Percentiles rank a stretch among this genome's conserved stretches.
Evolutionary conservation across 2,113 vertebrate genomes (phyloP).

Genomic region (Puffinus mauretanicus): DNA sequence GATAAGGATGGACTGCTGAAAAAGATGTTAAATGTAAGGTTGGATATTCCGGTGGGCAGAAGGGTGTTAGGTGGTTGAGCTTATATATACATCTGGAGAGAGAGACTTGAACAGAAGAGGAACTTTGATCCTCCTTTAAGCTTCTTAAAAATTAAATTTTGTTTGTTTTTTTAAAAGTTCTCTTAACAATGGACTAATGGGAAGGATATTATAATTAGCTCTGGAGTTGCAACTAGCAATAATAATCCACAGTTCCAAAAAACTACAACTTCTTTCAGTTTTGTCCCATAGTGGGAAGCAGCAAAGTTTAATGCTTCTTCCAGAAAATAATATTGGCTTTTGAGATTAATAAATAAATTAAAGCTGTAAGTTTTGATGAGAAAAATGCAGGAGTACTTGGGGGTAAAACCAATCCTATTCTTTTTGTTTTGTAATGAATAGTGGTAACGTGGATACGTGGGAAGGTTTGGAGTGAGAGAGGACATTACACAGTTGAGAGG

Average conservation of each 20-base stretch:
- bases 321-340: background rate
- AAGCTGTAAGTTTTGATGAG: background rate
- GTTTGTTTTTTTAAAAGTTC: background rate
- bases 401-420: rapidly evolving
- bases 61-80: background rate
- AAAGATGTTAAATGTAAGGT: background rate
- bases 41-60: background rate
- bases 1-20: background rate
- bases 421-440: background rate
- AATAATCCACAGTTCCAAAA: background rate
- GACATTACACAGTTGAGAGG: background rate
- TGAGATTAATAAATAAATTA: background rate
- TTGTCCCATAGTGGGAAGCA: background rate
- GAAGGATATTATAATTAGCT: background rate
- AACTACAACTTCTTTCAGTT: background rate
- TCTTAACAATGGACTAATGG: background rate
- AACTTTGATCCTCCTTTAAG: background rate
- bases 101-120: background rate
- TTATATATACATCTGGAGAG: too few relatives aligned
- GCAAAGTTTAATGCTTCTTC: background rate
- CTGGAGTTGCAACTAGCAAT: background rate
- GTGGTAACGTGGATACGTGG: rapidly evolving
- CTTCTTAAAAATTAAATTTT: background rate
- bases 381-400: background rate
- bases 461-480: background rate